Evolutionary conservation across 2,888 invertebrate genomes (phyloP).

Genomic region (Nudaria mundana): DNA sequence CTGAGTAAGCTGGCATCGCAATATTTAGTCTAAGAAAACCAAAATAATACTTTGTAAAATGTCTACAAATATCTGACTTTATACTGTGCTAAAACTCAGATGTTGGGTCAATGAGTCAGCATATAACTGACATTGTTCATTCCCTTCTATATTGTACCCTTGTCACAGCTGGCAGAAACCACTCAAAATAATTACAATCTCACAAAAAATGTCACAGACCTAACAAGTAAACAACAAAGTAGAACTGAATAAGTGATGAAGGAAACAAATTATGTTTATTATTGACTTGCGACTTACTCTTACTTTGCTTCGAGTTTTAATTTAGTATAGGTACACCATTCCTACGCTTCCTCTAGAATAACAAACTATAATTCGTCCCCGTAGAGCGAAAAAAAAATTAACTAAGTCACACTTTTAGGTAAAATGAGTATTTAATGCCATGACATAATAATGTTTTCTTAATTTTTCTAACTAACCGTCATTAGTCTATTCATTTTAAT

Average conservation of each 20-base stretch:
- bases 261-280: slow-evolving; percentile 42
- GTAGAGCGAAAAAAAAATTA: no score
- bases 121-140: slow-evolving; percentile 19
- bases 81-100: slow-evolving; percentile 11
- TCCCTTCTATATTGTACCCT: slow-evolving; percentile 27
- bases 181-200: slow-evolving; percentile 62
- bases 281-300: no score
- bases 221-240: slow-evolving; percentile 33
- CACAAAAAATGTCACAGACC: slow-evolving; percentile 49
- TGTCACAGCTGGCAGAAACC: slow-evolving; percentile 51
- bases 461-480: no score
- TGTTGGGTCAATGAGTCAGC: slow-evolving; percentile 17
- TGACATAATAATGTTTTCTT: no score
- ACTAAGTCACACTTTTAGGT: slow-evolving; percentile 6
- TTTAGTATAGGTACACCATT: slow-evolving; percentile 27
- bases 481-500: no score
- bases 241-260: slow-evolving; percentile 46
- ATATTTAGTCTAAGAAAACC: no score
- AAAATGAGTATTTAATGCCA: no score
- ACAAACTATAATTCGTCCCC: no score
- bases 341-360: no score
- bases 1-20: no score
- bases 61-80: slow-evolving; percentile 1
- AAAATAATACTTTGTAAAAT: no score
- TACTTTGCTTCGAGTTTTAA: slow-evolving; percentile 33